Conservation (phyloP, 2,888 invertebrate genomes). For the Apodemia zela region DNA sequence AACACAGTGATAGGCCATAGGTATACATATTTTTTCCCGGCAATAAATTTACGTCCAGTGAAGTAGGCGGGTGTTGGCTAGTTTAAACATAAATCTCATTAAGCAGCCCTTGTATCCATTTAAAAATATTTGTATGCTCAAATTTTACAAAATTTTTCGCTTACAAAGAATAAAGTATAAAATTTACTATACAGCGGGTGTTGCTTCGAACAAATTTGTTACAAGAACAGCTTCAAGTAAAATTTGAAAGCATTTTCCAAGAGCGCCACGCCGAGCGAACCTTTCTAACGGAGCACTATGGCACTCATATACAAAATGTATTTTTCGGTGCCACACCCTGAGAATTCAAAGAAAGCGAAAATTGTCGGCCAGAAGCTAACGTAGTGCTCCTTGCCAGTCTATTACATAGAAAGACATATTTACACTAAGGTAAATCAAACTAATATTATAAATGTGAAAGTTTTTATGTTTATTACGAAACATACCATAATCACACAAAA, state of each 20-base stretch:
- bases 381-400: background rate
- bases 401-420: background rate
- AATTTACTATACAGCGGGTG: constrained; percentile 9
- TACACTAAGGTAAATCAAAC: constrained; percentile 15
- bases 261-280: constrained; percentile 9
- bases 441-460: too few relatives aligned
- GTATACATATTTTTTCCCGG: too few relatives aligned
- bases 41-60: too few relatives aligned
- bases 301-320: constrained; percentile 13
- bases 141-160: constrained; percentile 13
- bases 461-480: too few relatives aligned
- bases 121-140: constrained; percentile 6
- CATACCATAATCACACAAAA: too few relatives aligned
- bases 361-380: background rate
- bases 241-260: constrained; percentile 14
- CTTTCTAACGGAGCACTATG: constrained; percentile 10
- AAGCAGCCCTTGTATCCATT: background rate
- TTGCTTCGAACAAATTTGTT: constrained; percentile 14
- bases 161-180: constrained; percentile 9
- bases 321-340: constrained; percentile 6
- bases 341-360: constrained; percentile 12
- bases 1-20: too few relatives aligned
- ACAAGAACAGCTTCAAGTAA: constrained; percentile 13
- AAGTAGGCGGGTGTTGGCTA: too few relatives aligned
- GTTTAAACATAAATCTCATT: background rate